Evolutionary conservation across 2,888 invertebrate genomes (phyloP).

Genomic region (Eucera pruinosa): DNA sequence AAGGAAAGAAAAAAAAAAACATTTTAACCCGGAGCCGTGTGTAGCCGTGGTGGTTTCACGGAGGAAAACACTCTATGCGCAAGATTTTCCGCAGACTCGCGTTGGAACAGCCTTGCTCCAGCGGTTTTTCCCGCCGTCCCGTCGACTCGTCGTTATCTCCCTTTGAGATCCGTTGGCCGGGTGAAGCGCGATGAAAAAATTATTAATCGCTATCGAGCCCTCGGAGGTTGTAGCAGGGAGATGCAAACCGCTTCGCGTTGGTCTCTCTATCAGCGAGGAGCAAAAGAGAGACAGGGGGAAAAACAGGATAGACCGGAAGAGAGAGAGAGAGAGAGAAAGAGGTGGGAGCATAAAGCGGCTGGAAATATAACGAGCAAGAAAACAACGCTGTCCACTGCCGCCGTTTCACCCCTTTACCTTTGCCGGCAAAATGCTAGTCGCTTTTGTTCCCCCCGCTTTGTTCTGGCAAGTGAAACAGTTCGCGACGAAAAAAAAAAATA

Average conservation of each 20-base stretch:
- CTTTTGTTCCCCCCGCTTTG: conserved; percentile 49
- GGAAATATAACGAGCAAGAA: conserved; percentile 54
- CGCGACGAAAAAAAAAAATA: not conserved
- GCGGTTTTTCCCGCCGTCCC: conserved; percentile 17
- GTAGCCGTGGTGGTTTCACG: not conserved
- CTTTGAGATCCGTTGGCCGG: conserved; percentile 59
- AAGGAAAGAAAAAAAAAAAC: no score
- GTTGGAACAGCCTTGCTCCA: conserved; percentile 6
- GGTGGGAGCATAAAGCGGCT: conserved; percentile 33
- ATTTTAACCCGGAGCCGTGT: conserved; percentile 10
- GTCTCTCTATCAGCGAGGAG: no score
- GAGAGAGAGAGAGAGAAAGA: not conserved
- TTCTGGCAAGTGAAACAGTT: conserved; percentile 41
- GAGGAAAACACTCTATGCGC: conserved; percentile 8
- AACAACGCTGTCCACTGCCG: conserved; percentile 43
- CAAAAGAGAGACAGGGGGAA: not conserved
- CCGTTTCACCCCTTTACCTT: conserved; percentile 53
- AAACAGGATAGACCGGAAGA: not conserved
- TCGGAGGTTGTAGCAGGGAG: conserved; percentile 19
- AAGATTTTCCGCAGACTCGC: conserved; percentile 35
- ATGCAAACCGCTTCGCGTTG: not conserved
- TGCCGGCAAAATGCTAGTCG: conserved; percentile 54
- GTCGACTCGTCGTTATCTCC: conserved; percentile 26
- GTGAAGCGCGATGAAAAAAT: conserved; percentile 67
- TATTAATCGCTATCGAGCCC: conserved; percentile 64